Conservation (phyloP, 2,888 invertebrate species). For the Hydropsyche betteni region DNA sequence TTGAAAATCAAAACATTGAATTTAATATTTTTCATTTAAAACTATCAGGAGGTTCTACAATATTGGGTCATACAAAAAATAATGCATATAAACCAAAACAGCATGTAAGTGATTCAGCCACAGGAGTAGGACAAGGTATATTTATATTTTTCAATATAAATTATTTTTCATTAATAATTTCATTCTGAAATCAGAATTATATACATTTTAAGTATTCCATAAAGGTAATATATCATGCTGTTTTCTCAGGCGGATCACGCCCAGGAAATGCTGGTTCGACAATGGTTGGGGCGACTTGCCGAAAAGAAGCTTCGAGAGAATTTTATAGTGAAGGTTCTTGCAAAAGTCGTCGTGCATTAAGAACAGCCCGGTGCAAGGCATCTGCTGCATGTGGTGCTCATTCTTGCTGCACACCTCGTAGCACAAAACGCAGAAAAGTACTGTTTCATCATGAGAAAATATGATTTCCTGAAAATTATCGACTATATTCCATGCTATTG, state of each 20-base stretch:
- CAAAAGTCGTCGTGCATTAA: constrained; percentile 88
- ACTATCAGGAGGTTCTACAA: constrained; percentile 48
- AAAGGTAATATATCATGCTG: not conserved
- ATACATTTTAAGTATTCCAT: not conserved
- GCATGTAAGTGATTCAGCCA: constrained; percentile 37
- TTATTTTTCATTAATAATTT: no score
- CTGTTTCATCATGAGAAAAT: constrained; percentile 41
- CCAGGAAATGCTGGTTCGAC: constrained; percentile 49
- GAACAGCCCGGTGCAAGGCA: constrained; percentile 85
- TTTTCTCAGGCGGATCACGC: constrained; percentile 22
- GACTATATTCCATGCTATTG: constrained; percentile 9
- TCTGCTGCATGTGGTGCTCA: constrained; percentile 81
- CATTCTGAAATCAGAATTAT: constrained; percentile 1
- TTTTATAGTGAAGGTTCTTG: constrained; percentile 92
- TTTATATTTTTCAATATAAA: not conserved
- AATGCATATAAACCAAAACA: constrained; percentile 45
- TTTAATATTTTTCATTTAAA: not conserved
- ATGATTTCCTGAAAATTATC: not conserved
- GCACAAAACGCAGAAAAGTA: constrained; percentile 93
- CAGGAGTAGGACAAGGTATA: constrained; percentile 19
- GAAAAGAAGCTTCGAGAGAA: constrained; percentile 90
- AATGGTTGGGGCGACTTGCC: constrained; percentile 77
- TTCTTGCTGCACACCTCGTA: constrained; percentile 89
- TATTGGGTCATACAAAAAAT: constrained; percentile 46
- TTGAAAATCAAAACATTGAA: not conserved